Conservation (phyloP, 2,888 invertebrate genomes). For the Macropis europaea region DNA sequence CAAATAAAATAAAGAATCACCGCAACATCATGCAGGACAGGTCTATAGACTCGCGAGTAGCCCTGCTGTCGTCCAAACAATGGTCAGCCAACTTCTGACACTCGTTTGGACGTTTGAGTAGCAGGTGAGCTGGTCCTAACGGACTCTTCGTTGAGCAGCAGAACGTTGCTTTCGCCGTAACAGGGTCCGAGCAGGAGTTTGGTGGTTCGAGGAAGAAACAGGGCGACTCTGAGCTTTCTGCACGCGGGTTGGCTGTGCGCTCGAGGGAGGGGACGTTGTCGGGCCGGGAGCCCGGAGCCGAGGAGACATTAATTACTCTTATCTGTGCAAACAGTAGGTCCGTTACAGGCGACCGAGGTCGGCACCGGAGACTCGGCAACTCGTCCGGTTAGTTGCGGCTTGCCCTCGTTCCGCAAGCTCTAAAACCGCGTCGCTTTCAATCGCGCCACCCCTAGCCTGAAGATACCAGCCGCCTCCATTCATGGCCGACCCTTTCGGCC, state of each 20-base stretch:
- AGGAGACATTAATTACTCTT: conserved; percentile 73
- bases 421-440: conserved; percentile 63
- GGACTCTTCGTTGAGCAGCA: too few species aligned
- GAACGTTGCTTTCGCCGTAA: too few species aligned
- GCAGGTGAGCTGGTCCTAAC: too few species aligned
- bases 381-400: conserved; percentile 60
- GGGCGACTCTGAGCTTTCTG: not conserved
- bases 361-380: conserved; percentile 47
- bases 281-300: conserved; percentile 46
- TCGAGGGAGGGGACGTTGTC: conserved; percentile 23
- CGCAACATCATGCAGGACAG: too few species aligned
- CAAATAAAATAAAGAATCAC: too few species aligned
- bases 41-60: too few species aligned
- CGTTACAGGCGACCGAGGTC: conserved; percentile 60
- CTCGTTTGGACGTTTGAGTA: too few species aligned
- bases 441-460: conserved; percentile 48
- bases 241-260: not conserved
- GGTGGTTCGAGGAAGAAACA: conserved; percentile 11
- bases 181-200: too few species aligned
- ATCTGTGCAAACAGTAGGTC: conserved; percentile 72
- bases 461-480: conserved; percentile 41
- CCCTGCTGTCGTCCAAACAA: too few species aligned
- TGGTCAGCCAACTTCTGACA: too few species aligned
- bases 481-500: conserved; percentile 31
- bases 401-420: conserved; percentile 62